These are phyloP conservation scores for Ochotona princeps DNA, from an alignment of 2,113 vertebrate species.

Conservation along the genomic window DNA sequence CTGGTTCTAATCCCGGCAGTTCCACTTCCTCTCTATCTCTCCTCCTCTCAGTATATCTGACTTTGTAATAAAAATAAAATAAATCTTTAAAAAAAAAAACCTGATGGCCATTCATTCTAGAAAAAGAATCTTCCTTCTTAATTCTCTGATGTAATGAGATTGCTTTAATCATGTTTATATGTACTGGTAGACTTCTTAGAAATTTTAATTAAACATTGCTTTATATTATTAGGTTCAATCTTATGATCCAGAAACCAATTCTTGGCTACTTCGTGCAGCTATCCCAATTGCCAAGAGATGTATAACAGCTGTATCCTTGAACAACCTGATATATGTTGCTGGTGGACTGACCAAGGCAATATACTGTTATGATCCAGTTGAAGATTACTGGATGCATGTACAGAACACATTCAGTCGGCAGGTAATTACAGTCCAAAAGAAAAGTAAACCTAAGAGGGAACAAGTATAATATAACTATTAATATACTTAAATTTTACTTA, in stretches of 20 bases:
- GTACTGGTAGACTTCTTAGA: slow-evolving; percentile 3
- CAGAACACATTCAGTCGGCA: slow-evolving; percentile 97
- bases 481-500: neutral
- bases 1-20: too few relatives aligned
- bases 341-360: slow-evolving; percentile 97
- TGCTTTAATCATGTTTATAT: slow-evolving; percentile 52
- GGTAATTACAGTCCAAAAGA: slow-evolving; percentile 85
- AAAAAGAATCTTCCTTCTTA: slow-evolving; percentile 38
- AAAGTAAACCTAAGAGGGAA: neutral
- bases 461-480: neutral
- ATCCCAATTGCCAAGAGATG: slow-evolving; percentile 99
- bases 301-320: slow-evolving; percentile 97
- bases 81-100: too few relatives aligned
- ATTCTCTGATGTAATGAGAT: slow-evolving; percentile 42
- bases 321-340: slow-evolving; percentile 97
- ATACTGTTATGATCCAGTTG: slow-evolving; percentile 97
- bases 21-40: too few relatives aligned
- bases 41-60: too few relatives aligned
- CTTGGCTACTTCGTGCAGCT: slow-evolving; percentile 95
- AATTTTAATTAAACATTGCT: slow-evolving; percentile 55
- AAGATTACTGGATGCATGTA: slow-evolving; percentile 99
- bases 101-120: neutral
- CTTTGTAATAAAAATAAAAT: too few relatives aligned
- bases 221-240: slow-evolving; percentile 93
- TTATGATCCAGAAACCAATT: slow-evolving; percentile 94